Percentiles rank a stretch among this genome's conserved stretches.
These are phyloP conservation scores for Nesogale talazaci DNA, from an alignment of 2,113 vertebrate genomes.

Conservation along the genomic window DNA sequence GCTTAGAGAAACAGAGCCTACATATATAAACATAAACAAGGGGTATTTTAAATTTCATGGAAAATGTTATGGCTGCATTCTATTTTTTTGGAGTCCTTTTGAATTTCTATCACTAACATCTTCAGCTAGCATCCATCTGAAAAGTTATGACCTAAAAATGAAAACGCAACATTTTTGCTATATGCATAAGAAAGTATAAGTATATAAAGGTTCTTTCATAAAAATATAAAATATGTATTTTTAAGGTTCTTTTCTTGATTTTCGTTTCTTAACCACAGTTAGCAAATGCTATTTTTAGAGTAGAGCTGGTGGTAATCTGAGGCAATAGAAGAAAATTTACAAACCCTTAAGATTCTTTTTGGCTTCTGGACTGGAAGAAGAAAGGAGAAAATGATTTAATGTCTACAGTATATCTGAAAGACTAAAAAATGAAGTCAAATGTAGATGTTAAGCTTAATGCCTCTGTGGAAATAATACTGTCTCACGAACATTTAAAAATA, in stretches of 20 bases:
- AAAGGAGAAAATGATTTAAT: neutral
- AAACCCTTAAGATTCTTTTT: constrained; percentile 19
- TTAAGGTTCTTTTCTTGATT: neutral
- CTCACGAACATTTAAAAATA: constrained; percentile 36
- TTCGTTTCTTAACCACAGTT: constrained; percentile 19
- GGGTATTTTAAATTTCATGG: too few relatives aligned
- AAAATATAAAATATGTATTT: neutral
- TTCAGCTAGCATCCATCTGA: neutral
- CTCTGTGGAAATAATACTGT: constrained; percentile 10
- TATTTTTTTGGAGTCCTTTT: neutral
- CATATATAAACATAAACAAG: neutral
- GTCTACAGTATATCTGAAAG: neutral
- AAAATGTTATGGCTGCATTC: too few relatives aligned
- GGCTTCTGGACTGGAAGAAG: neutral
- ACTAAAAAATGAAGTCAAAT: constrained; percentile 30
- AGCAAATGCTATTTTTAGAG: constrained; percentile 47
- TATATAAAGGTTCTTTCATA: too few relatives aligned
- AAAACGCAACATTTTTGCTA: neutral
- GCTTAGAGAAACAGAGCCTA: constrained; percentile 26
- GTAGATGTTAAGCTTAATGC: neutral
- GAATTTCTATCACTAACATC: constrained; percentile 25
- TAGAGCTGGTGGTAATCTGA: constrained; percentile 5
- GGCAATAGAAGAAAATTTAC: constrained; percentile 41
- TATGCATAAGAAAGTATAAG: too few relatives aligned
- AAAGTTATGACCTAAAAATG: constrained; percentile 42